Percentiles rank a stretch among this genome's conserved stretches.
phyloP scores from a whole-genome alignment of 2,888 invertebrate species.

The Nomada ruficornis region DNA sequence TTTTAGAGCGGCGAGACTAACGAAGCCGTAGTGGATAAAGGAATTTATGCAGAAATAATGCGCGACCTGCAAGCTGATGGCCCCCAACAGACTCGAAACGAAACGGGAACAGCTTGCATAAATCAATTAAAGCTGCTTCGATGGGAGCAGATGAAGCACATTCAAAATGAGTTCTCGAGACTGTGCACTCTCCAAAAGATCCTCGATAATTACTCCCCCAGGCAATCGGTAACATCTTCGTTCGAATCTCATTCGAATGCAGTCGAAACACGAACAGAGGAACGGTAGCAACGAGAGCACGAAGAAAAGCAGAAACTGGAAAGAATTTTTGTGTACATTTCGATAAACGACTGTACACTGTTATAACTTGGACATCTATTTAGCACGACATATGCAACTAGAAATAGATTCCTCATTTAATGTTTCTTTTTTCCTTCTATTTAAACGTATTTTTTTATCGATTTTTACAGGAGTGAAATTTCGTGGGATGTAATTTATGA shows the following conservation, averaged over 20 bases:
- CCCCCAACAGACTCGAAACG: slow-evolving; percentile 69
- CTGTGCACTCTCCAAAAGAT: slow-evolving; percentile 84
- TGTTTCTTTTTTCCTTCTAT: neutral
- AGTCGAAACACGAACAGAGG: slow-evolving; percentile 28
- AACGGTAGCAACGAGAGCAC: slow-evolving; percentile 38
- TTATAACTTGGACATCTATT: neutral
- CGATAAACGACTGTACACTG: neutral
- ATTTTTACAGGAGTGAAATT: neutral
- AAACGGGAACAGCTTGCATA: slow-evolving; percentile 77
- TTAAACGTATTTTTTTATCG: neutral
- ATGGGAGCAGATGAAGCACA: slow-evolving; percentile 84
- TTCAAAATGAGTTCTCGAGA: slow-evolving; percentile 83
- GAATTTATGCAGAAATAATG: slow-evolving; percentile 36
- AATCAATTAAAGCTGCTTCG: slow-evolving; percentile 84
- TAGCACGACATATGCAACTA: no score
- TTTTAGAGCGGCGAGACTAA: slow-evolving; percentile 31
- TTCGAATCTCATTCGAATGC: slow-evolving; percentile 22
- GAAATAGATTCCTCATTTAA: slow-evolving; percentile 10
- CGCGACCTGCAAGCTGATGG: slow-evolving; percentile 72
- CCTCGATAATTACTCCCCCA: slow-evolving; percentile 80
- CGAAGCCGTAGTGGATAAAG: slow-evolving; percentile 18
- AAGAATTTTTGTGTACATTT: slow-evolving; percentile 12
- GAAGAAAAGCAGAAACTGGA: slow-evolving; percentile 38
- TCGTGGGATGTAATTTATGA: neutral
- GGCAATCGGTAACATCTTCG: slow-evolving; percentile 43